A percentile compares a stretch with the other conserved stretches of the same genome.
These are phyloP conservation scores for Pseudorectes ferrugineus DNA, from an alignment of 2,113 vertebrate genomes.

Conservation along the genomic window DNA sequence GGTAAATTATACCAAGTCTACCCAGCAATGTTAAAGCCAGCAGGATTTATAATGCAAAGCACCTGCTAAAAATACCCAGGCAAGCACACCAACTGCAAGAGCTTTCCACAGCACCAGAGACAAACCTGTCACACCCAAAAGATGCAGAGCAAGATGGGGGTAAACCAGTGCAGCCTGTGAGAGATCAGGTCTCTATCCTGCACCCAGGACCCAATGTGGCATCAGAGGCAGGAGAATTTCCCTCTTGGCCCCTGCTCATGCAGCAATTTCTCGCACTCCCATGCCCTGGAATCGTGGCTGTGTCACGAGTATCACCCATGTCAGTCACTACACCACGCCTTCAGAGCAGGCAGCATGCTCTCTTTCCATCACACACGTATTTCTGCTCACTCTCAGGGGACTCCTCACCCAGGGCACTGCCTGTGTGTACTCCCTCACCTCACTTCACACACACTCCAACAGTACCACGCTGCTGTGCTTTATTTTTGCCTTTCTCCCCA, in stretches of 20 bases:
- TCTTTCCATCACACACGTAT: fast-evolving
- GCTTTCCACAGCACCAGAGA: neutral
- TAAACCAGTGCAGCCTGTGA: neutral
- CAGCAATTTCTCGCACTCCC: neutral
- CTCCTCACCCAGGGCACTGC: neutral
- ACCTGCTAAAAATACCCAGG: conserved; percentile 67
- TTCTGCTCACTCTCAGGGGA: neutral
- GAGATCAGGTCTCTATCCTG: neutral
- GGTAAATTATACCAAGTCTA: conserved; percentile 66
- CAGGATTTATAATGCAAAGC: conserved; percentile 55
- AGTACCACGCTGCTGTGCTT: fast-evolving
- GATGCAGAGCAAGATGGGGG: neutral
- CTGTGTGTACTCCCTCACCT: neutral
- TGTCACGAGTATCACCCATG: neutral
- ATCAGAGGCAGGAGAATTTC: neutral
- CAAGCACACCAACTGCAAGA: conserved; percentile 23
- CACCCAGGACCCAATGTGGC: neutral
- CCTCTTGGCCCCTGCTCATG: neutral
- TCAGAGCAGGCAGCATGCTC: neutral
- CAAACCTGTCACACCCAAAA: neutral
- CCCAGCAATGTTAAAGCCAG: conserved; percentile 34
- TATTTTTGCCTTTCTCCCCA: neutral
- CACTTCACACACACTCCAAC: fast-evolving
- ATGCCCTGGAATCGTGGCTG: neutral
- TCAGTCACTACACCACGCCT: fast-evolving